Evolutionary conservation across 64 coral and sea anemone genomes (phyloP).

Genomic region (Porites lutea): DNA sequence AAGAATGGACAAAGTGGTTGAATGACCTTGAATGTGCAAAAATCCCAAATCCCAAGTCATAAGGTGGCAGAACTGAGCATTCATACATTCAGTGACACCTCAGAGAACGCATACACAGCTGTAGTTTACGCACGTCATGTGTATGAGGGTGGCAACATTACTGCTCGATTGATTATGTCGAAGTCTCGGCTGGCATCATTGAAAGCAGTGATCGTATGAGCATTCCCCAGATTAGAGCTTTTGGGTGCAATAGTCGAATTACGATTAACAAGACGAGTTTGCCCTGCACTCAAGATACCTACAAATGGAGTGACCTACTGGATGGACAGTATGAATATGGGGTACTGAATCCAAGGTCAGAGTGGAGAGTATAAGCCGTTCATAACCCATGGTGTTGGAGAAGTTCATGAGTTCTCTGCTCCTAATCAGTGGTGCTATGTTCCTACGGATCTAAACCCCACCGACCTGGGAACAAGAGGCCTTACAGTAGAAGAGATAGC

Average conservation of each 20-base stretch:
- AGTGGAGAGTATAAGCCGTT: conserved; percentile 71
- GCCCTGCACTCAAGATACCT: conserved; percentile 3
- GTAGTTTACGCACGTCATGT: conserved; percentile 59
- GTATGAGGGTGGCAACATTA: conserved; percentile 31
- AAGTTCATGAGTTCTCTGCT: conserved; percentile 68
- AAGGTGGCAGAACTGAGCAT: conserved; percentile 23
- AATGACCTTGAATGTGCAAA: conserved; percentile 38
- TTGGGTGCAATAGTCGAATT: conserved; percentile 64
- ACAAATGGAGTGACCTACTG: conserved; percentile 61
- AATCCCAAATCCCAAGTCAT: conserved; percentile 29
- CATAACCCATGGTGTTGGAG: conserved; percentile 65
- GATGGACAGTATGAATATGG: conserved; percentile 61
- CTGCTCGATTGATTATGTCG: conserved; percentile 41
- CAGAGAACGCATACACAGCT: conserved; percentile 65
- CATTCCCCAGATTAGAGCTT: conserved; percentile 56
- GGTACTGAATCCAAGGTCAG: conserved; percentile 40
- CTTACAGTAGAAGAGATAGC: too few species aligned
- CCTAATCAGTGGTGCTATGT: too few species aligned
- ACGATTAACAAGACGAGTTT: conserved; percentile 61
- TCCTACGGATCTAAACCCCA: too few species aligned
- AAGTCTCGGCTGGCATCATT: conserved; percentile 65
- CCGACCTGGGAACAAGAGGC: too few species aligned
- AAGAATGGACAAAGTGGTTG: conserved; percentile 64
- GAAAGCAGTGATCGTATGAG: conserved; percentile 48
- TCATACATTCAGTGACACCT: conserved; percentile 73